Conservation (phyloP, 2,113 vertebrate genomes). For the Cisticola juncidis region DNA sequence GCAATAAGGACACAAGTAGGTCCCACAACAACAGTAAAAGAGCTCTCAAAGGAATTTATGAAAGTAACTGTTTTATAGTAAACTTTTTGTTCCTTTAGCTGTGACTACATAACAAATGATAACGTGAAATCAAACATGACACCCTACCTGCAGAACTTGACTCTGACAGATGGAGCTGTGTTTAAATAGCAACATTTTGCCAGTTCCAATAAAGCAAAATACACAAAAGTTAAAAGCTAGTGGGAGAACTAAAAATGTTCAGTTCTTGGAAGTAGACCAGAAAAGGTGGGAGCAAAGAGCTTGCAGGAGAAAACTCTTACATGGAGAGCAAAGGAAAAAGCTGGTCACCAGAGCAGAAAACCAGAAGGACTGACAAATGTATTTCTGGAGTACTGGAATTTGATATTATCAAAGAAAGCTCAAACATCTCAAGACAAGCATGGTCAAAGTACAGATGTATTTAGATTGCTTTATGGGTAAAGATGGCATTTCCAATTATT, state of each 20-base stretch:
- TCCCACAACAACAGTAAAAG: not conserved
- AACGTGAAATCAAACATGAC: conserved; percentile 74
- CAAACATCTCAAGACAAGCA: not conserved
- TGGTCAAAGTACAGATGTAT: not conserved
- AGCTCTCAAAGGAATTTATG: conserved; percentile 24
- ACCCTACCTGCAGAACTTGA: conserved; percentile 67
- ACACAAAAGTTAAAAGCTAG: conserved; percentile 53
- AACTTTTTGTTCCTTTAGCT: conserved; percentile 21
- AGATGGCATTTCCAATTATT: not conserved
- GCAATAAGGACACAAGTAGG: not conserved
- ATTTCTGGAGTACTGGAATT: not conserved
- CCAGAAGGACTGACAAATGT: not conserved
- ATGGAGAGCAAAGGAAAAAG: not conserved
- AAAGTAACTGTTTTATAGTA: conserved; percentile 14
- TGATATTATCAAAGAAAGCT: not conserved
- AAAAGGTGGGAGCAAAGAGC: not conserved
- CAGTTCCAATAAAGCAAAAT: conserved; percentile 70
- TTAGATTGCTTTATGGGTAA: not conserved
- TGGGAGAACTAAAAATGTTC: conserved; percentile 34
- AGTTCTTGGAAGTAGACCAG: conserved; percentile 28
- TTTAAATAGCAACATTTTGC: conserved; percentile 64
- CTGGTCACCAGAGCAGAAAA: not conserved
- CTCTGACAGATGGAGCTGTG: conserved; percentile 72
- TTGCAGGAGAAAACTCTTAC: not conserved
- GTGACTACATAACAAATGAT: conserved; percentile 64